phyloP scores from a whole-genome alignment of 1,140 invertebrate species.

The Magallana ariakensis region DNA sequence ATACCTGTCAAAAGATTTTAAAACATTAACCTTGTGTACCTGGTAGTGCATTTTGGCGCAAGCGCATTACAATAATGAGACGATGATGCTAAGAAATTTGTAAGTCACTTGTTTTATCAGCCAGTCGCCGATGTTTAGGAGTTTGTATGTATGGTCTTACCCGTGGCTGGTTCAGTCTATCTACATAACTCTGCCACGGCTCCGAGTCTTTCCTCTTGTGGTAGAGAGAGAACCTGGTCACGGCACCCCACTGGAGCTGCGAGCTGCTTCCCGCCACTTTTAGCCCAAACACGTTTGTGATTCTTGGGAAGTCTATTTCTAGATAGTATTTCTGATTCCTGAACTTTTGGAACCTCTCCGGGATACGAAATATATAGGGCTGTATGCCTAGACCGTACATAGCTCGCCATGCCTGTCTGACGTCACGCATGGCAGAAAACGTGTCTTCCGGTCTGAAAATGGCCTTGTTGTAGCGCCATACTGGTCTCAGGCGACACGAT shows the following conservation, averaged over 20 bases:
- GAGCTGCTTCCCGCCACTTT: background rate
- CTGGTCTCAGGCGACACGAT: background rate
- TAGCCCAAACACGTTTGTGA: background rate
- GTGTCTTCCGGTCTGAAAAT: background rate
- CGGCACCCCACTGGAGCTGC: background rate
- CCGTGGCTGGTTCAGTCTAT: constrained; percentile 12
- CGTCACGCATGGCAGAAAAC: background rate
- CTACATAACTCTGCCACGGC: constrained; percentile 6
- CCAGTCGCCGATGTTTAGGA: too few species aligned
- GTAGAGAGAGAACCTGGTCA: constrained; percentile 26
- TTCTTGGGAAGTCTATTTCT: background rate
- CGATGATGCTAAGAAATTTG: too few species aligned
- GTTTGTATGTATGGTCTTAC: background rate
- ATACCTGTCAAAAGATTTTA: constrained; percentile 1
- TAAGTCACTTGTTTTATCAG: too few species aligned
- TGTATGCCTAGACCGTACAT: constrained; percentile 26
- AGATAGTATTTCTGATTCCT: constrained; percentile 25
- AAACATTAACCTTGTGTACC: too few species aligned
- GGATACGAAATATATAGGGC: background rate
- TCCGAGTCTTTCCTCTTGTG: background rate
- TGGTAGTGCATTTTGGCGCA: too few species aligned
- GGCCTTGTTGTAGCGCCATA: constrained; percentile 17
- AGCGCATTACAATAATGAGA: too few species aligned
- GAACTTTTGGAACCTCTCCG: background rate
- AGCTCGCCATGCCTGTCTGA: constrained; percentile 24